phyloP scores from a whole-genome alignment of 2,797 vertebrate genomes.

The Microctenopoma stevenorrisi region DNA sequence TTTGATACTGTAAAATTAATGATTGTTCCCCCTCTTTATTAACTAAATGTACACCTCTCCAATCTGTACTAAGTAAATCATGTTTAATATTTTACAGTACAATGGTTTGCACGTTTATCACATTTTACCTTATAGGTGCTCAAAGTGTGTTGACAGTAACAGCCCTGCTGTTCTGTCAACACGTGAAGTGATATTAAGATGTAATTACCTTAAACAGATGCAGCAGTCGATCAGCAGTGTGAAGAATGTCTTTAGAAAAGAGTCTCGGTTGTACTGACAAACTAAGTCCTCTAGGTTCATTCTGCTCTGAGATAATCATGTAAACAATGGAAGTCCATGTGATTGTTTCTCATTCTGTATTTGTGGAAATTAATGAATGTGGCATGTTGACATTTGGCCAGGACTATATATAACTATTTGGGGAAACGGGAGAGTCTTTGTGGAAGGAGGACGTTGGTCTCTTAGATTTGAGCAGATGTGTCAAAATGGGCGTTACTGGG shows the following conservation, averaged over 20 bases:
- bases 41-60: no score
- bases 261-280: not conserved
- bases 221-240: slow-evolving; percentile 16
- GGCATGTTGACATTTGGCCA: slow-evolving; percentile 14
- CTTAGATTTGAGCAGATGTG: slow-evolving; percentile 30
- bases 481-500: not conserved
- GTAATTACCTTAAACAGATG: slow-evolving; percentile 27
- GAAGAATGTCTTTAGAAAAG: slow-evolving; percentile 14
- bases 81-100: no score
- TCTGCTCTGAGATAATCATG: slow-evolving; percentile 1
- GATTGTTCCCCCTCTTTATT: no score
- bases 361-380: slow-evolving; percentile 11
- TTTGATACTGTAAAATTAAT: no score
- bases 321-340: not conserved
- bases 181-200: slow-evolving; percentile 14
- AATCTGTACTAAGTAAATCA: no score
- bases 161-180: slow-evolving; percentile 18
- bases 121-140: no score
- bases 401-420: slow-evolving; percentile 9
- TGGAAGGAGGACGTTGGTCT: slow-evolving; percentile 23
- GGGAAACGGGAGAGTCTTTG: slow-evolving; percentile 39
- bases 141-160: not conserved
- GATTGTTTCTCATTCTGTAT: slow-evolving; percentile 8
- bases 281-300: not conserved
- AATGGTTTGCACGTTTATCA: no score